Conservation (phyloP, 2,113 vertebrate species). For the Epinephelus lanceolatus region DNA sequence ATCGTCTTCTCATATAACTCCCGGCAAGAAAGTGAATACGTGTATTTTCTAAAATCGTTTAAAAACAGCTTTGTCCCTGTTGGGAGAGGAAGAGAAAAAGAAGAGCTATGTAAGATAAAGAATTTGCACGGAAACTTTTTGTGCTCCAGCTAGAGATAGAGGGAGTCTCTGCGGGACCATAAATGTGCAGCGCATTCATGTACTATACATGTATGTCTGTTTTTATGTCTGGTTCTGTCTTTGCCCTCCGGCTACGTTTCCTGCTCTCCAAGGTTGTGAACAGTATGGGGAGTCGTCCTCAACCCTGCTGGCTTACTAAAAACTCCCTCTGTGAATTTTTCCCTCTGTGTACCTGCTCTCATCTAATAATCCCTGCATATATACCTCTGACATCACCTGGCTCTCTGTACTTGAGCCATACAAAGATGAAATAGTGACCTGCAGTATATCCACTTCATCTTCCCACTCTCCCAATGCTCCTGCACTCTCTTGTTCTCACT, state of each 20-base stretch:
- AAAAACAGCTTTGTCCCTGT: slow-evolving; percentile 5
- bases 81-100: background rate
- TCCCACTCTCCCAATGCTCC: slow-evolving; percentile 23
- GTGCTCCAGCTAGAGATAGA: background rate
- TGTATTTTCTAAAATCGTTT: background rate
- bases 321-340: background rate
- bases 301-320: slow-evolving; percentile 7
- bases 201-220: slow-evolving; percentile 5
- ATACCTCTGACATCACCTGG: background rate
- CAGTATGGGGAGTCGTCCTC: background rate
- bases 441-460: slow-evolving; percentile 29
- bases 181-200: background rate
- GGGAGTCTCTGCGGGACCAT: background rate
- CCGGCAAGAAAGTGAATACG: slow-evolving; percentile 1
- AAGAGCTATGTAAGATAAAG: background rate
- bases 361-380: slow-evolving; percentile 38
- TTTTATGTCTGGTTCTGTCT: slow-evolving; percentile 13
- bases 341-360: slow-evolving; percentile 9
- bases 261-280: slow-evolving; percentile 11
- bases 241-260: slow-evolving; percentile 15
- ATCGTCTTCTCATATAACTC: background rate
- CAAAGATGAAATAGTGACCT: slow-evolving; percentile 11
- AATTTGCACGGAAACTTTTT: slow-evolving; percentile 12
- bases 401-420: slow-evolving; percentile 2
- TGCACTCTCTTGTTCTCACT: slow-evolving; percentile 38